Percentiles rank a stretch among this genome's conserved stretches.
These are phyloP conservation scores for Mizuhopecten yessoensis DNA, from an alignment of 1,140 invertebrate species.

Conservation along the genomic window DNA sequence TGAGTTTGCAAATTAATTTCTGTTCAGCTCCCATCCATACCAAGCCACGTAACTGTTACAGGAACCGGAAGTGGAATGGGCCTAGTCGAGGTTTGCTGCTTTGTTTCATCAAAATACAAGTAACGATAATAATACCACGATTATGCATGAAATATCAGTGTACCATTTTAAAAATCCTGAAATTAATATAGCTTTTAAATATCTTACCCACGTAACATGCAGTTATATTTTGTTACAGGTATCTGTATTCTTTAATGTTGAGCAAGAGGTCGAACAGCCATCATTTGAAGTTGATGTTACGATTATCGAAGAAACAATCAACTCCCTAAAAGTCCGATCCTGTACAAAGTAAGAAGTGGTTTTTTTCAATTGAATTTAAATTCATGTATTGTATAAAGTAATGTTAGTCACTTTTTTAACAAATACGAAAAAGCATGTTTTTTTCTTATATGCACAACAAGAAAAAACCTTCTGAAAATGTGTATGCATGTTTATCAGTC, in stretches of 20 bases:
- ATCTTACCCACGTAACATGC: no score
- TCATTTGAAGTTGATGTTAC: slow-evolving; percentile 93
- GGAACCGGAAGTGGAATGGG: slow-evolving; percentile 93
- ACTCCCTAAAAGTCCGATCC: slow-evolving; percentile 93
- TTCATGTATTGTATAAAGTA: no score
- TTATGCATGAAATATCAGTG: not conserved
- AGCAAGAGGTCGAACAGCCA: slow-evolving; percentile 95
- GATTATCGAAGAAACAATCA: slow-evolving; percentile 91
- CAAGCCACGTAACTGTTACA: slow-evolving; percentile 84
- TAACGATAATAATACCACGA: no score
- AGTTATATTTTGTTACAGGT: not conserved
- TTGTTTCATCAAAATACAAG: not conserved
- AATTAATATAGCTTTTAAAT: no score
- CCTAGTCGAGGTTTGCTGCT: slow-evolving; percentile 87
- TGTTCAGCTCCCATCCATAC: slow-evolving; percentile 84
- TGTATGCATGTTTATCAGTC: no score
- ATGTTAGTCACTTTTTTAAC: no score
- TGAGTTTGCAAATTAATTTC: no score
- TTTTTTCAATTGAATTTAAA: no score
- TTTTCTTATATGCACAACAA: no score
- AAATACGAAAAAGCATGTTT: no score
- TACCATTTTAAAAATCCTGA: no score
- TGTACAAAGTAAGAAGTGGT: slow-evolving; percentile 85
- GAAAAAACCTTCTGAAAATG: no score
- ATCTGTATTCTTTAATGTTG: slow-evolving; percentile 89